Percentiles rank a stretch among this genome's conserved stretches.
Evolutionary conservation across 2,113 vertebrate genomes (phyloP).

Genomic region (Bettongia penicillata): DNA sequence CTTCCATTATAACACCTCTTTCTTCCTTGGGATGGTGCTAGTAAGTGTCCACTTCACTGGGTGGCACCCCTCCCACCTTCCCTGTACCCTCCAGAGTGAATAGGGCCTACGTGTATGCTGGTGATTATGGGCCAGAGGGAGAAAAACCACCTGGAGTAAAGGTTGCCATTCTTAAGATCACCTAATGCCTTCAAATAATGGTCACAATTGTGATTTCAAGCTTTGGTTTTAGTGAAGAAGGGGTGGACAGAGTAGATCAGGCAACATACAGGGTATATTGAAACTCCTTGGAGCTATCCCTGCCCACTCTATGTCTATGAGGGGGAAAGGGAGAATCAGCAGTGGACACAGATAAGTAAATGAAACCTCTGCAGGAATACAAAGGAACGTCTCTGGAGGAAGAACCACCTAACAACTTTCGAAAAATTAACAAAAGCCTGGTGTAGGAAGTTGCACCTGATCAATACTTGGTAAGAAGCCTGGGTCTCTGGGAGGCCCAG

Average conservation of each 20-base stretch:
- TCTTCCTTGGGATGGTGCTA: neutral
- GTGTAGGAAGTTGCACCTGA: neutral
- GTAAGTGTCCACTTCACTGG: neutral
- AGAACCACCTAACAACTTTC: neutral
- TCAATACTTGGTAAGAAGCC: neutral
- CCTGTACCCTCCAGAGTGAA: neutral
- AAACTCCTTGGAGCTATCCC: neutral
- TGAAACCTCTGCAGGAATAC: neutral
- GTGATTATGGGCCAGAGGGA: neutral
- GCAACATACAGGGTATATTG: neutral
- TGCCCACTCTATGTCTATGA: neutral
- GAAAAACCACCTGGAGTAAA: neutral
- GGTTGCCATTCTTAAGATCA: neutral
- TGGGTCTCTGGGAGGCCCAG: neutral
- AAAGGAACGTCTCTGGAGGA: neutral
- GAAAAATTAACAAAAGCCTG: neutral
- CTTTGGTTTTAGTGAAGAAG: neutral
- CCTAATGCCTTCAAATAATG: neutral
- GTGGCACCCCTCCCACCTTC: neutral
- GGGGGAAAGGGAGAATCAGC: neutral
- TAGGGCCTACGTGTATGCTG: neutral
- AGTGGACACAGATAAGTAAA: neutral
- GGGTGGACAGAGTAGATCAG: neutral
- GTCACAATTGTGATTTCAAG: neutral
- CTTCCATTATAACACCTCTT: neutral